Conservation (phyloP, 2,113 vertebrate species). For the Thoracochromis brauschi region DNA sequence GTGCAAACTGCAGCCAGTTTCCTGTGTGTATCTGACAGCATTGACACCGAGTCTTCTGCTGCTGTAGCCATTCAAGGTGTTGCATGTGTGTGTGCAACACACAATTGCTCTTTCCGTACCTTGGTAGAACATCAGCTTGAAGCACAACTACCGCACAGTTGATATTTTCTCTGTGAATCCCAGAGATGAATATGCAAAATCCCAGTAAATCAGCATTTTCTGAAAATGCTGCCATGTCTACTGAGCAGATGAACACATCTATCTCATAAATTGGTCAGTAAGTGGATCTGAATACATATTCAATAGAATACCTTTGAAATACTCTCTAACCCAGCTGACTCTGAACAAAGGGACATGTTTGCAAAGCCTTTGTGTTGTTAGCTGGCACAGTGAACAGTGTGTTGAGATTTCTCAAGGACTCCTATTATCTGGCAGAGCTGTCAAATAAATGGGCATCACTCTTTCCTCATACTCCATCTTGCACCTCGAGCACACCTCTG, state of each 20-base stretch:
- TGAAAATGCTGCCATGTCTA: background rate
- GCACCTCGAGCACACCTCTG: background rate
- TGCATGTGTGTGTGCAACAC: background rate
- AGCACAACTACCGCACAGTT: background rate
- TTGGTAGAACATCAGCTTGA: background rate
- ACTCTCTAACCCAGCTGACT: background rate
- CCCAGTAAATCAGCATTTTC: background rate
- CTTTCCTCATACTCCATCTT: background rate
- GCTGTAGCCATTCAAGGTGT: background rate
- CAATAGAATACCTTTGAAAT: background rate
- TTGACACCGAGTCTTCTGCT: fast-evolving
- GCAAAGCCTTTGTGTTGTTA: background rate
- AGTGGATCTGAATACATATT: background rate
- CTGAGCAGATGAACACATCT: background rate
- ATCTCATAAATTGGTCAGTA: background rate
- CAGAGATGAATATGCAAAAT: background rate
- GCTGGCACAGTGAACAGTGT: background rate
- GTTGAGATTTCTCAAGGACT: background rate
- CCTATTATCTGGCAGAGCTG: background rate
- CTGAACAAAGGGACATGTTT: background rate
- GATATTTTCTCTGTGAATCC: background rate
- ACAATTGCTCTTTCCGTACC: background rate
- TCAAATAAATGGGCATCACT: background rate
- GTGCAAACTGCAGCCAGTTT: background rate
- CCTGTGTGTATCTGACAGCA: background rate